Evolutionary conservation across 2,797 vertebrate species (phyloP).

Genomic region (Coranthus polyacanthus): DNA sequence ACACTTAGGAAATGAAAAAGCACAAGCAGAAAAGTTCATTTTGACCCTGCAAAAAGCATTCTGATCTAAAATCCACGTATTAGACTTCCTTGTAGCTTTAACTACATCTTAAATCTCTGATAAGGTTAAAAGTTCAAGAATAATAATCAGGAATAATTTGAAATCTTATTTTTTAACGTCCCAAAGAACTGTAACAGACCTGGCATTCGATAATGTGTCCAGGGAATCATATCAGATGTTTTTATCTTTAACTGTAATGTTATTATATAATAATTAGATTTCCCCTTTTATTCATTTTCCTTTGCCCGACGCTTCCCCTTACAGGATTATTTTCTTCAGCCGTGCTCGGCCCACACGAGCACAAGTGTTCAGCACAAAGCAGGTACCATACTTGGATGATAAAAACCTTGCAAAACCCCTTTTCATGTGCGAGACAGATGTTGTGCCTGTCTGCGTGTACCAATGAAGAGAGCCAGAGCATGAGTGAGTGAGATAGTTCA

Average conservation of each 20-base stretch:
- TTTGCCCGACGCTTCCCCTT: conserved; percentile 17
- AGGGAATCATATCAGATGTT: too few relatives aligned
- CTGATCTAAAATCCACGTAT: too few relatives aligned
- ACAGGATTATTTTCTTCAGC: conserved; percentile 25
- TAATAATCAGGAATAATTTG: background rate
- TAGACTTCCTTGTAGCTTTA: too few relatives aligned
- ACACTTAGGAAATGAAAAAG: too few relatives aligned
- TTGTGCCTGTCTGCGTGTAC: conserved; percentile 59
- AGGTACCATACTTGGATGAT: conserved; percentile 72
- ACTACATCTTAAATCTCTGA: background rate
- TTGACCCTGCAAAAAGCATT: too few relatives aligned
- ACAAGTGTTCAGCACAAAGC: conserved; percentile 26
- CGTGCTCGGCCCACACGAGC: conserved; percentile 19
- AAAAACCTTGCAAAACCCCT: conserved; percentile 44
- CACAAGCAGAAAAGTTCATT: too few relatives aligned
- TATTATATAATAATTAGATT: background rate
- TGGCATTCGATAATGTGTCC: background rate
- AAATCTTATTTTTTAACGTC: background rate
- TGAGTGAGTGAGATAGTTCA: conserved; percentile 50
- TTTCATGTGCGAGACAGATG: conserved; percentile 83
- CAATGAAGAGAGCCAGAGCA: conserved; percentile 46
- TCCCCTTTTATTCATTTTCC: background rate
- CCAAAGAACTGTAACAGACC: background rate
- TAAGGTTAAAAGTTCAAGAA: background rate
- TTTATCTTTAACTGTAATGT: background rate